Conservation (phyloP, 2,797 vertebrate genomes). For the Hydrophis major region DNA sequence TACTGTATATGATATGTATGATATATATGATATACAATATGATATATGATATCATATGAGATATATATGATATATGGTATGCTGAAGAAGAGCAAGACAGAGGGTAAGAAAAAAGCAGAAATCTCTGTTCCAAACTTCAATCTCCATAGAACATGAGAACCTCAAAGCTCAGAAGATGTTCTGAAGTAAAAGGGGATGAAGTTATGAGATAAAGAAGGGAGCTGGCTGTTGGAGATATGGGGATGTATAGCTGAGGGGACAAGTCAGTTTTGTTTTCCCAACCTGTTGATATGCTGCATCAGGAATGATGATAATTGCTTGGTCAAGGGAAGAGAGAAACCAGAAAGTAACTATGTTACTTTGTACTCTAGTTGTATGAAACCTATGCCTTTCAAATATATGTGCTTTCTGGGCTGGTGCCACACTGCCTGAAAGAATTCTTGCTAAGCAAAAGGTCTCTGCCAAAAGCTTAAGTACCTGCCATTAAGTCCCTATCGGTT, state of each 20-base stretch:
- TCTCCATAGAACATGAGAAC: background rate
- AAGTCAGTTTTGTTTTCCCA: background rate
- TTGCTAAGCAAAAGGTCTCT: constrained; percentile 41
- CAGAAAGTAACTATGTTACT: constrained; percentile 10
- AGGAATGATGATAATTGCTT: background rate
- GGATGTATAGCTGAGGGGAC: too few species aligned
- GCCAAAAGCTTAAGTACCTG: constrained; percentile 51
- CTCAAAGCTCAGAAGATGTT: background rate
- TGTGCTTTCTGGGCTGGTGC: constrained; percentile 28
- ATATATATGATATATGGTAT: background rate
- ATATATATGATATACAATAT: background rate
- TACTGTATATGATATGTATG: too few species aligned
- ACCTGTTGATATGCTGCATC: background rate
- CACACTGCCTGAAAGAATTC: constrained; percentile 38
- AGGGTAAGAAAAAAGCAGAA: background rate
- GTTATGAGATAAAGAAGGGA: background rate
- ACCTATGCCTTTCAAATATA: constrained; percentile 21
- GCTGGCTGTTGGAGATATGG: background rate
- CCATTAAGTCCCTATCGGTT: constrained; percentile 39
- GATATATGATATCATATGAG: too few species aligned
- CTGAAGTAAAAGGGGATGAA: background rate
- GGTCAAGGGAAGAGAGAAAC: background rate
- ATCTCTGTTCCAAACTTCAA: background rate
- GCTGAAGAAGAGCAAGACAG: background rate
- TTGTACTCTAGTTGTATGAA: background rate